Evolutionary conservation across 2,888 invertebrate species (phyloP), one percentile per base, ranked within the genome.

Genomic region (Pseudococcus jackbeardsleyi): DNA sequence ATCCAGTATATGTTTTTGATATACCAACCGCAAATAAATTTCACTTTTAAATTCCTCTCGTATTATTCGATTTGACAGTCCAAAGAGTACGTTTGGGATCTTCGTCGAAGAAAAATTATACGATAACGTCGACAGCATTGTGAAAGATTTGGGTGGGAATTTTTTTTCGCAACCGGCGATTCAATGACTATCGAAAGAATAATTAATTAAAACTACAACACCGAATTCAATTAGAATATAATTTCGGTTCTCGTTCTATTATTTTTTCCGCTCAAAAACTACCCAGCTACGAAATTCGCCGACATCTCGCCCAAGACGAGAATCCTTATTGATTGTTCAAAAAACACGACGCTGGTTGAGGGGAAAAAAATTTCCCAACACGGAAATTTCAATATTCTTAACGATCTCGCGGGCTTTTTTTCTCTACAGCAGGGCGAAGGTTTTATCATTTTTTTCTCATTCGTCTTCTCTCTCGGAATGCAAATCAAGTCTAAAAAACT

Each of bases 401-500:
- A 72, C 68, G 68, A 72, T 72, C 68, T 72, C 26, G 68, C 12
- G 68, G 33, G 68, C 33, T 72, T 72, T 26, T 72, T 72, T 72
- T 72, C 9, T 33, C 2, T 26, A 72, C 26, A 1, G 26, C 26
- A 1, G 26, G 68, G 68, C 26, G 26, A 33, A 72, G 68, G 26
- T 72, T 72, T 72, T 12, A 33, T 72, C 68, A 64, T 64, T 72
- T 72, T 72, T 72, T 72, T 33, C 12, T 15, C 33, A 4, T n/a
- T 72, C 33, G 26, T 72, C 15, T 72, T 33, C 68, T 33, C 68
- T 33, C 12, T 72, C 12, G 68, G 33, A 33, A 72, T 72, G 68
- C 68, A 72, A 72, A 72, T 72, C 68, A 33, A 72, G 68, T 72
- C 68, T 72, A 33, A 33, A 72, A 72, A 72, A 72, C 68, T 72